Conservation (phyloP, 2,797 vertebrate genomes). For the Peromyscus aztecus region DNA sequence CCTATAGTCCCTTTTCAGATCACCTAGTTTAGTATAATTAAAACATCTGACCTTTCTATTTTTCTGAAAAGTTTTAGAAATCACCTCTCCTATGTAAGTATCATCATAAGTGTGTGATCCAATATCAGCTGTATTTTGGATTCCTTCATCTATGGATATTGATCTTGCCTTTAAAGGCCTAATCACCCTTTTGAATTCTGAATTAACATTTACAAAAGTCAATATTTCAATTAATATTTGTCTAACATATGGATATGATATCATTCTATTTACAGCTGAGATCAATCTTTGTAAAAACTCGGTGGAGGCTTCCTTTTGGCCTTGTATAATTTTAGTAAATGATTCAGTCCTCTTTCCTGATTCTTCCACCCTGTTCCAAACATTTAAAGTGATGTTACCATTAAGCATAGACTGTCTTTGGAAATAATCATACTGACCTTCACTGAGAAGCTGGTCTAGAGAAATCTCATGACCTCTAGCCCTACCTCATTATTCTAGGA, state of each 20-base stretch:
- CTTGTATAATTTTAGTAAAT: not conserved
- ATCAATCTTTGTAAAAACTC: not conserved
- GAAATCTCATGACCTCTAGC: not conserved
- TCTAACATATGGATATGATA: not conserved
- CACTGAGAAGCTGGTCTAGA: not conserved
- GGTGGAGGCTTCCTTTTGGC: no score
- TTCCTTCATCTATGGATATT: not conserved
- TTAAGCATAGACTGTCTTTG: not conserved
- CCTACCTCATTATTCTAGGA: not conserved
- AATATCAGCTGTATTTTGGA: not conserved
- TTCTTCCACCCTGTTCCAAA: not conserved
- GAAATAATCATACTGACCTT: not conserved
- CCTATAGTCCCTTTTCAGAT: not conserved
- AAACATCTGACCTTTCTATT: not conserved
- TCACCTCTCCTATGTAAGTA: not conserved
- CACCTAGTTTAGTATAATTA: not conserved
- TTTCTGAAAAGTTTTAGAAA: not conserved
- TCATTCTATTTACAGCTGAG: not conserved
- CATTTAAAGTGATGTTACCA: not conserved
- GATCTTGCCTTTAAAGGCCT: not conserved
- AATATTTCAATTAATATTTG: not conserved
- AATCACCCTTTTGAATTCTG: not conserved
- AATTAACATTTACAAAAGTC: not conserved
- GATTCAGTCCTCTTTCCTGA: not conserved
- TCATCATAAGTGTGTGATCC: not conserved